Percentiles rank a stretch among this genome's conserved stretches.
These are phyloP conservation scores for Caenorhabditis briggsae DNA, from an alignment of 1,140 invertebrate species.

Conservation along the genomic window DNA sequence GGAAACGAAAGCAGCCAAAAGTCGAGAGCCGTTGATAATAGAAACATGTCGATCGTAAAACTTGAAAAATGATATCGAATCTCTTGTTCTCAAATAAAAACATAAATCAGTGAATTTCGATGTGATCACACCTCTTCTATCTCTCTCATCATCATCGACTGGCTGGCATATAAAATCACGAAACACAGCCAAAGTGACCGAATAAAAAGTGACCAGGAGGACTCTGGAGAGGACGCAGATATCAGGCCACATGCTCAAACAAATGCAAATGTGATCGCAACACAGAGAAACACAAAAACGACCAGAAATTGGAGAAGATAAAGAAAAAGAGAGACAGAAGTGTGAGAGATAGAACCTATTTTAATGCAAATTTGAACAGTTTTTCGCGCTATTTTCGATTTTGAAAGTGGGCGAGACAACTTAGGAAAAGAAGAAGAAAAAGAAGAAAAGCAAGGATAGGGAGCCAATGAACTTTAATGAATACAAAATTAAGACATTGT, in stretches of 20 bases:
- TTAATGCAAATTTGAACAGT: conserved; percentile 54
- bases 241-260: conserved; percentile 55
- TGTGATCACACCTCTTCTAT: conserved; percentile 27
- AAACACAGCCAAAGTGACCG: conserved; percentile 27
- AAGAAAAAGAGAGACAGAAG: neutral
- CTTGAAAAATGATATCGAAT: neutral
- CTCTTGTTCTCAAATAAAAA: neutral
- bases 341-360: conserved; percentile 3
- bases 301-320: conserved; percentile 21
- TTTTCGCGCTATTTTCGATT: conserved; percentile 23
- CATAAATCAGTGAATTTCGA: neutral
- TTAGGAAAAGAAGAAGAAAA: neutral
- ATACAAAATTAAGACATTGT: neutral
- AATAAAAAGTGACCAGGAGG: conserved; percentile 41
- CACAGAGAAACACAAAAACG: conserved; percentile 33
- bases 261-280: conserved; percentile 54
- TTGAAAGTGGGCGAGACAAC: neutral
- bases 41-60: conserved; percentile 11
- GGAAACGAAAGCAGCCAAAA: neutral
- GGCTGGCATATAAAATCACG: conserved; percentile 28
- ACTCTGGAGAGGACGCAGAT: conserved; percentile 20
- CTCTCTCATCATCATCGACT: neutral
- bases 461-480: neutral
- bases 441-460: neutral
- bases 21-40: neutral